phyloP scores from a whole-genome alignment of 2,888 invertebrate genomes.

The Odontothrips loti region DNA sequence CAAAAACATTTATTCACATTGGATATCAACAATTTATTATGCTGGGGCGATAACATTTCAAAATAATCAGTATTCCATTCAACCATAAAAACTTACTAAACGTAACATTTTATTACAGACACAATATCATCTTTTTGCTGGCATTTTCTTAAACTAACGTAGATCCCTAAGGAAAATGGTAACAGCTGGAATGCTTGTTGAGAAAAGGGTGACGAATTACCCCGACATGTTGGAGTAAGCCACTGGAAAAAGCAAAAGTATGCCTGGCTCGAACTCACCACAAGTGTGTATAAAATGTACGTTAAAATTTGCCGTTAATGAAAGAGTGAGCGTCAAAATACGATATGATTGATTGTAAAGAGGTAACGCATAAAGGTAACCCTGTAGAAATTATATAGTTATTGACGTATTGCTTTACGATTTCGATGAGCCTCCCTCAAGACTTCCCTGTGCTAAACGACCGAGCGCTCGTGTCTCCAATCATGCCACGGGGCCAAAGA shows the following conservation, averaged over 20 bases:
- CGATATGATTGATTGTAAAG: conserved; percentile 22
- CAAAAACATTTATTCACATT: background rate
- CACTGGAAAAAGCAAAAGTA: background rate
- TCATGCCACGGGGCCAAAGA: background rate
- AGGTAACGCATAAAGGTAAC: conserved; percentile 9
- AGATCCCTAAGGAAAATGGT: background rate
- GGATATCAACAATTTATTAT: background rate
- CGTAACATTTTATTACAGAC: background rate
- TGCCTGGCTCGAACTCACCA: background rate
- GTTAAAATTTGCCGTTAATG: background rate
- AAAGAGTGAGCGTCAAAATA: conserved; percentile 9
- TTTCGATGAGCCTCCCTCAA: background rate
- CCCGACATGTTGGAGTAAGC: conserved; percentile 2
- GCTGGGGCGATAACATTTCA: background rate
- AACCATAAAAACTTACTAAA: background rate
- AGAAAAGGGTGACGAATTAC: background rate
- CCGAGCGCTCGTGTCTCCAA: background rate
- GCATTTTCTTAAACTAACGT: background rate
- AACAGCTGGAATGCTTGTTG: background rate
- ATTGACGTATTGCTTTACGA: conserved; percentile 21
- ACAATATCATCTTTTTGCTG: background rate
- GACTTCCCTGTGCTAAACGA: background rate
- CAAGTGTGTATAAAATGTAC: background rate
- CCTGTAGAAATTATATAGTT: conserved; percentile 9
- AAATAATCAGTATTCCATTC: conserved; percentile 1